Conservation (phyloP, 2,113 vertebrate genomes). For the Acanthochromis polyacanthus region DNA sequence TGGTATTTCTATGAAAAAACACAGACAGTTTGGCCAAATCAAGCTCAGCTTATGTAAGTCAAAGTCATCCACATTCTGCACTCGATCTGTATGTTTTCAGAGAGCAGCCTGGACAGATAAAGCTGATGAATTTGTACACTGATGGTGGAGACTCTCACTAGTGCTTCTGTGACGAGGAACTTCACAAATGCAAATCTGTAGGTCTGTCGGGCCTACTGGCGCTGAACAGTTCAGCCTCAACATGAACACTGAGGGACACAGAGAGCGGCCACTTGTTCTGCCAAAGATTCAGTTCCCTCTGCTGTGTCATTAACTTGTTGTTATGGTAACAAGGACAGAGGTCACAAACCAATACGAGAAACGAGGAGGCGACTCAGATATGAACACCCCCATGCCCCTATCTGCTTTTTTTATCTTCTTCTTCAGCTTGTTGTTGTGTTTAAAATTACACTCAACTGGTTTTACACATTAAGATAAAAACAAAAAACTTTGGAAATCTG, state of each 20-base stretch:
- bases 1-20: no score
- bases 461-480: no score
- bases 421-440: background rate
- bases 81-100: no score
- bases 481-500: no score
- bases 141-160: background rate
- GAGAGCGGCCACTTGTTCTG: conserved; percentile 33
- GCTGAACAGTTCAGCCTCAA: background rate
- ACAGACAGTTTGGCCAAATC: no score
- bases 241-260: conserved; percentile 2
- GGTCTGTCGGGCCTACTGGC: background rate
- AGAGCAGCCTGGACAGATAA: conserved; percentile 10
- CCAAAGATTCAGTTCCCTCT: conserved; percentile 29
- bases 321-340: conserved; percentile 74
- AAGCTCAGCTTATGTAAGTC: no score
- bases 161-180: conserved; percentile 11
- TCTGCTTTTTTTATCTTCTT: background rate
- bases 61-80: no score
- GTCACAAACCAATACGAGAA: conserved; percentile 37
- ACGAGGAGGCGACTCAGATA: conserved; percentile 12
- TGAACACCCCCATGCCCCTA: conserved; percentile 40
- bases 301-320: conserved; percentile 72
- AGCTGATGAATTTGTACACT: background rate
- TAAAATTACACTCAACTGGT: background rate
- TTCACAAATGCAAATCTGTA: conserved; percentile 41